phyloP scores from a whole-genome alignment of 2,113 vertebrate species.

The Leptobrachium leishanense region DNA sequence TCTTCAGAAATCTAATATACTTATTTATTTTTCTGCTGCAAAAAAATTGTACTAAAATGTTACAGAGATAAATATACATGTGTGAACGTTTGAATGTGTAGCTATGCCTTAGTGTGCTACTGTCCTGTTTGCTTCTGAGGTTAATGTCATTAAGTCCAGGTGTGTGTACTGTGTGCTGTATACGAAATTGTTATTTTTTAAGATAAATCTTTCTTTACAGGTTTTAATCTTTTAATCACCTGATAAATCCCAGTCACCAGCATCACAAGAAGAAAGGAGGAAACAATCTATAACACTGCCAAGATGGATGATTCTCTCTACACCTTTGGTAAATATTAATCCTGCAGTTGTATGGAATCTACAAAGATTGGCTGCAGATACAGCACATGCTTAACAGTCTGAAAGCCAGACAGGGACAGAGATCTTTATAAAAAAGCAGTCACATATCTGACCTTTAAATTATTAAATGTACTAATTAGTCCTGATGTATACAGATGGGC shows the following conservation, averaged over 20 bases:
- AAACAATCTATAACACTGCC: constrained; percentile 11
- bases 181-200: constrained; percentile 25
- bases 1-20: no score
- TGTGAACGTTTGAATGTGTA: neutral
- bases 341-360: constrained; percentile 29
- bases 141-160: constrained; percentile 6
- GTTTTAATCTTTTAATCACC: constrained; percentile 33
- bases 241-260: constrained; percentile 26
- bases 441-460: no score
- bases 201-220: constrained; percentile 14
- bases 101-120: neutral
- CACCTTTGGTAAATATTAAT: constrained; percentile 35
- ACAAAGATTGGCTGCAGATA: neutral
- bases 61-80: neutral
- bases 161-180: constrained; percentile 8
- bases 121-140: neutral
- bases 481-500: no score
- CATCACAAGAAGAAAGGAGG: constrained; percentile 14
- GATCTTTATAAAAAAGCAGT: no score
- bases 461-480: no score
- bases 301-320: constrained; percentile 28
- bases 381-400: neutral
- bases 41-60: neutral
- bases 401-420: neutral
- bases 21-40: no score